Conservation (phyloP, 2,888 invertebrate species). For the Sinhomidia bicolor region DNA sequence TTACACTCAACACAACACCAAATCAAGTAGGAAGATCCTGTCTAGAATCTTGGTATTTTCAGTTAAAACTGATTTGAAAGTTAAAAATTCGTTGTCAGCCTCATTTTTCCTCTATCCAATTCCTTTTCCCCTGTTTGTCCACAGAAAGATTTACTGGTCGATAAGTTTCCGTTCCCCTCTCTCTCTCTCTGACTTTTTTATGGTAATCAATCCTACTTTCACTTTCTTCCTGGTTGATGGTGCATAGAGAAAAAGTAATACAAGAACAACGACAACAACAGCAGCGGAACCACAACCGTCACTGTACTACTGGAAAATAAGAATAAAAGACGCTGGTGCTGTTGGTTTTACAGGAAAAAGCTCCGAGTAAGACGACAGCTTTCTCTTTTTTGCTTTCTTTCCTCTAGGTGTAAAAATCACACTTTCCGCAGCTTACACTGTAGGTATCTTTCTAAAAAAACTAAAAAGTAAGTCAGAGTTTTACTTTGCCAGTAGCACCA, state of each 20-base stretch:
- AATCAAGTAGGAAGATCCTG: no score
- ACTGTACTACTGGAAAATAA: neutral
- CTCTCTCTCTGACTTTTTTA: slow-evolving; percentile 38
- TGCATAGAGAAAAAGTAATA: slow-evolving; percentile 45
- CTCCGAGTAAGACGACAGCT: slow-evolving; percentile 40
- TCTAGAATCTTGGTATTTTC: neutral
- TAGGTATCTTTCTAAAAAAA: slow-evolving; percentile 4
- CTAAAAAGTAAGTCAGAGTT: no score
- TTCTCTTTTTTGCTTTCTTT: slow-evolving; percentile 49
- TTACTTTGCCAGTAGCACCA: slow-evolving; percentile 24
- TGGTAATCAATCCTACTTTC: slow-evolving; percentile 66
- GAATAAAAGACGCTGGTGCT: slow-evolving; percentile 15
- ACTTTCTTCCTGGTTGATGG: slow-evolving; percentile 54
- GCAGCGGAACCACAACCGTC: slow-evolving; percentile 32
- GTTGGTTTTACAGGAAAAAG: neutral
- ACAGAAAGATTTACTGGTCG: slow-evolving; percentile 47
- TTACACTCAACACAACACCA: neutral
- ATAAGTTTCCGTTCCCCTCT: slow-evolving; percentile 58
- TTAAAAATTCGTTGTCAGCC: slow-evolving; percentile 4
- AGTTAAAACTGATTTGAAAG: slow-evolving; percentile 25
- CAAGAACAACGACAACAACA: slow-evolving; percentile 12
- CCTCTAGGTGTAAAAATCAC: slow-evolving; percentile 49
- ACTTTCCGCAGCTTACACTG: slow-evolving; percentile 25
- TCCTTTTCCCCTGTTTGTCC: neutral
- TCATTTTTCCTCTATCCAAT: neutral